phyloP scores from a whole-genome alignment of 2,888 invertebrate genomes.

The Pristionchus mayeri region DNA sequence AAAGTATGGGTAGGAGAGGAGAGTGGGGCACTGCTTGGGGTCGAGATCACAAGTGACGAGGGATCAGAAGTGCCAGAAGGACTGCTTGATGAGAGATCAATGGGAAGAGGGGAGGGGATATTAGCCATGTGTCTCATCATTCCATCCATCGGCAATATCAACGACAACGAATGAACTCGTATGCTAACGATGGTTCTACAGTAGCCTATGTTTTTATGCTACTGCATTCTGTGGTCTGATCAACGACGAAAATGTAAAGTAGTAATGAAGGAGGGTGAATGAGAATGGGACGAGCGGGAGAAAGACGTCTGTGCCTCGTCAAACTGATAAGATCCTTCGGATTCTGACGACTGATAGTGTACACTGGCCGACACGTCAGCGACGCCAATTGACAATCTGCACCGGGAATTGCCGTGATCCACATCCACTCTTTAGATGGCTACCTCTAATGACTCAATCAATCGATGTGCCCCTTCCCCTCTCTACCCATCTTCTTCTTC shows the following conservation, averaged over 20 bases:
- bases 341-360: slow-evolving; percentile 36
- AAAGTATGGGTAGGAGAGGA: background rate
- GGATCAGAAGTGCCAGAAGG: slow-evolving; percentile 31
- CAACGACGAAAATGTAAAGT: background rate
- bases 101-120: background rate
- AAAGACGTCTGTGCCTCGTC: slow-evolving; percentile 13
- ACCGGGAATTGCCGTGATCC: no score
- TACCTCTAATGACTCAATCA: slow-evolving; percentile 8
- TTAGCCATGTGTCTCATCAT: no score
- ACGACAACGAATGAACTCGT: no score
- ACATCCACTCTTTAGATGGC: no score
- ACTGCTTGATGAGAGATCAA: background rate
- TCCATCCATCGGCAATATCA: no score
- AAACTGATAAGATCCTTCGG: slow-evolving; percentile 35
- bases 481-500: slow-evolving; percentile 30
- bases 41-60: background rate
- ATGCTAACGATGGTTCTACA: background rate
- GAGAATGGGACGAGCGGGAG: background rate
- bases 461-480: background rate
- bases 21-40: background rate
- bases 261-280: slow-evolving; percentile 29
- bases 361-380: slow-evolving; percentile 29
- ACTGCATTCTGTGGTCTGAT: no score
- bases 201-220: no score
- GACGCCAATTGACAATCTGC: no score